A percentile compares a stretch with the other conserved stretches of the same genome.
These are phyloP conservation scores for Rhinogobius similis DNA, from an alignment of 2,113 vertebrate species.

Conservation along the genomic window DNA sequence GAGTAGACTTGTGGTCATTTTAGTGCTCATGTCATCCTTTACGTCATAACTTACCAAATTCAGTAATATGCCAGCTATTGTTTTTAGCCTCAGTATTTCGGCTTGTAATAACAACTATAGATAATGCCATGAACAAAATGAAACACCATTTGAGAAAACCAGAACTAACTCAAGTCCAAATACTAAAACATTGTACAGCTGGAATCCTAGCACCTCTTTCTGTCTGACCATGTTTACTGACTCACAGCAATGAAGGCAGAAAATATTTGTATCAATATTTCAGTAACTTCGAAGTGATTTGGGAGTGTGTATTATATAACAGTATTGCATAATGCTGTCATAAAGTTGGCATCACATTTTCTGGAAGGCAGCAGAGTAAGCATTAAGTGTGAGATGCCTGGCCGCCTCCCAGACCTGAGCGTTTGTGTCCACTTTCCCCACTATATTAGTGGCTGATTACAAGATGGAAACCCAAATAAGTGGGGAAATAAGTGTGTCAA, in stretches of 20 bases:
- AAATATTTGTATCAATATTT: constrained; percentile 22
- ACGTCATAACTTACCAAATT: too few relatives aligned
- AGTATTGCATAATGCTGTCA: constrained; percentile 2
- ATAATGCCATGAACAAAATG: not conserved
- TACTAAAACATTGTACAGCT: not conserved
- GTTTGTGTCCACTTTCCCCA: not conserved
- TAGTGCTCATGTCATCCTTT: too few relatives aligned
- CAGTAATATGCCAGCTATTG: too few relatives aligned
- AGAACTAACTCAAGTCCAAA: too few relatives aligned
- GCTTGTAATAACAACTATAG: too few relatives aligned
- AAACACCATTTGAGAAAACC: not conserved
- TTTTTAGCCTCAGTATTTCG: too few relatives aligned
- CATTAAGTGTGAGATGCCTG: not conserved
- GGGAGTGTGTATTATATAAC: constrained; percentile 17
- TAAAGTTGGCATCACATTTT: constrained; percentile 1
- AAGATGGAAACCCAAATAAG: not conserved
- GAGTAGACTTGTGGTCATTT: too few relatives aligned
- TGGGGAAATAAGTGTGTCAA: not conserved
- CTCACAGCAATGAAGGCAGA: constrained; percentile 10
- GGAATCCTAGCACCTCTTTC: not conserved
- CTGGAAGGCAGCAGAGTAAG: not conserved
- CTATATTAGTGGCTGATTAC: too few relatives aligned
- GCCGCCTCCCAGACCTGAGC: not conserved
- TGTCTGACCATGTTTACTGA: constrained; percentile 6
- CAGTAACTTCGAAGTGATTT: not conserved